Evolutionary conservation across 2,113 vertebrate genomes (phyloP).

Genomic region (Hypanus sabinus): DNA sequence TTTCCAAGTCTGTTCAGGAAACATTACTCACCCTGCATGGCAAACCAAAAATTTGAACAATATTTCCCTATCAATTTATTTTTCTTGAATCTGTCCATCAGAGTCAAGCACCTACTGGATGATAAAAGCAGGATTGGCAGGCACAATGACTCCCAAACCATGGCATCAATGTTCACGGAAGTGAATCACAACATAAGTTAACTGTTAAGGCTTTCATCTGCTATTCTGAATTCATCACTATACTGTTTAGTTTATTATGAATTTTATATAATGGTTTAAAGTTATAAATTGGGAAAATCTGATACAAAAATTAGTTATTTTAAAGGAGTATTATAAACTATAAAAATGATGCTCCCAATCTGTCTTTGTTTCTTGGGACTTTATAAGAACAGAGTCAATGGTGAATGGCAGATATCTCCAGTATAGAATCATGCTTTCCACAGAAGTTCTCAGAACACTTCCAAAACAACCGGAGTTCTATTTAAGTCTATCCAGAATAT

Average conservation of each 20-base stretch:
- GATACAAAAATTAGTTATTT: not conserved
- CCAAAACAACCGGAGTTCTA: not conserved
- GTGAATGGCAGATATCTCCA: too few species aligned
- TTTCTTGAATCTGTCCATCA: too few species aligned
- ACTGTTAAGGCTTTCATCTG: too few species aligned
- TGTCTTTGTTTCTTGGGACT: not conserved
- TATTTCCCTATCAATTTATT: not conserved
- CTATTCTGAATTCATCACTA: not conserved
- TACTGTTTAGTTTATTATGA: not conserved
- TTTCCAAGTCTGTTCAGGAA: too few species aligned
- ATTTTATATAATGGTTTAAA: not conserved
- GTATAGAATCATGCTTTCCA: too few species aligned
- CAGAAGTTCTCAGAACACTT: not conserved
- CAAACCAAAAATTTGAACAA: not conserved
- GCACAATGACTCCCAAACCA: too few species aligned
- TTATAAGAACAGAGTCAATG: too few species aligned
- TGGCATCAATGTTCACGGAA: too few species aligned
- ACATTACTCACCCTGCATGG: not conserved
- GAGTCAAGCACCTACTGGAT: too few species aligned
- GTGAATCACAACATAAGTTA: too few species aligned
- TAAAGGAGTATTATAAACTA: not conserved
- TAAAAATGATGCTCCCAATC: not conserved
- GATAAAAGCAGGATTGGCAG: too few species aligned
- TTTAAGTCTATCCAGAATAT: not conserved
- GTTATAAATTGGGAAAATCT: not conserved